Conservation (phyloP, 2,113 vertebrate genomes). For the Salvelinus alpinus region DNA sequence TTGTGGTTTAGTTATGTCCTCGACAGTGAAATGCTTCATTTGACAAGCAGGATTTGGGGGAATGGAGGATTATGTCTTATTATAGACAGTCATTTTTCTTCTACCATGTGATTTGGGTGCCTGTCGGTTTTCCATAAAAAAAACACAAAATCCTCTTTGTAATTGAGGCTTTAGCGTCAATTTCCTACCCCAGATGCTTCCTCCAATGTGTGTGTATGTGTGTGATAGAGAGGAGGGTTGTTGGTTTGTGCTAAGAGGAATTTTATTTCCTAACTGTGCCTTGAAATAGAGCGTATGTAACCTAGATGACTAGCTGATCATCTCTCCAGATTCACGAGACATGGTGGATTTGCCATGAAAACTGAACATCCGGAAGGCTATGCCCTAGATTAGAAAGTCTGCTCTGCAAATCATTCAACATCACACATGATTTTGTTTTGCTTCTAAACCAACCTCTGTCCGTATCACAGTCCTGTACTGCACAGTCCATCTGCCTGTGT, state of each 20-base stretch:
- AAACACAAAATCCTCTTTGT: not conserved
- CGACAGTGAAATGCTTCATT: constrained; percentile 30
- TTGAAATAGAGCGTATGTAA: not conserved
- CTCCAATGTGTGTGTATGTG: constrained; percentile 24
- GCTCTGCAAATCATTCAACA: too few species aligned
- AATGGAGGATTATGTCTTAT: constrained; percentile 38
- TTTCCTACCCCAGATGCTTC: not conserved
- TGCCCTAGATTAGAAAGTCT: too few species aligned
- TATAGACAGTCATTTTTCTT: constrained; percentile 31
- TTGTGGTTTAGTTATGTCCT: constrained; percentile 4
- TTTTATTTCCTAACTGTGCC: constrained; percentile 10
- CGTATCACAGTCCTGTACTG: too few species aligned
- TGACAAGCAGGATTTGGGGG: constrained; percentile 22
- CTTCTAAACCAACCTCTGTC: too few species aligned
- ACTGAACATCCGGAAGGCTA: too few species aligned
- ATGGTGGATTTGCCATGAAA: too few species aligned
- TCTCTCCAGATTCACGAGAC: not conserved
- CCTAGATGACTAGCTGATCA: not conserved
- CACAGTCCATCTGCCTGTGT: not conserved
- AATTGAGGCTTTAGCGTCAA: not conserved
- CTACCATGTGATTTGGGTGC: constrained; percentile 31
- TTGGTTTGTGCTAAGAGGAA: not conserved
- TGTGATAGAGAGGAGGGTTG: not conserved
- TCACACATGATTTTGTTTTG: too few species aligned
- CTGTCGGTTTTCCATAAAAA: not conserved